phyloP scores from a whole-genome alignment of 2,797 vertebrate species.

The Myiothlypis coronata region DNA sequence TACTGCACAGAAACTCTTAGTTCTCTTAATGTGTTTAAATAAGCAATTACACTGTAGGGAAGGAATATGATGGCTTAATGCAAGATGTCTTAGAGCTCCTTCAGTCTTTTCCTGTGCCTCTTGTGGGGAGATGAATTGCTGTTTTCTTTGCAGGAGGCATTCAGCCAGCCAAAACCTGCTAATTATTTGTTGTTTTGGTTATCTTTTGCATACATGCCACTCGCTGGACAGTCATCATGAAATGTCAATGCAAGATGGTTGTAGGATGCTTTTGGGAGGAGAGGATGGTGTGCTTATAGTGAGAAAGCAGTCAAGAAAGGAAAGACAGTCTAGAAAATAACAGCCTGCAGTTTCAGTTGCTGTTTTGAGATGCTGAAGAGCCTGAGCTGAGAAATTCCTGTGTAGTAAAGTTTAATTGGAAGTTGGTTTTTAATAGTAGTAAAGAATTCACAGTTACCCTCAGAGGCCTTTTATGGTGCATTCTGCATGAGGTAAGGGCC shows the following conservation, averaged over 20 bases:
- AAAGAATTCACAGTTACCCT: background rate
- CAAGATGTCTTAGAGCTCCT: background rate
- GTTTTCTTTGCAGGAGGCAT: slow-evolving; percentile 2
- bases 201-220: background rate
- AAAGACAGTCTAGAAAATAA: background rate
- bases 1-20: slow-evolving; percentile 10
- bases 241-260: background rate
- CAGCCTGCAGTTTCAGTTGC: background rate
- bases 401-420: background rate
- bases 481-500: background rate
- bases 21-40: slow-evolving; percentile 37
- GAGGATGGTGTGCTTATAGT: background rate
- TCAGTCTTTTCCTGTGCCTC: background rate
- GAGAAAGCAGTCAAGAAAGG: background rate
- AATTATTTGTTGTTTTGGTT: slow-evolving; percentile 13
- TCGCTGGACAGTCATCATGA: background rate
- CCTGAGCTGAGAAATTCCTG: background rate
- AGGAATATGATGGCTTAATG: background rate
- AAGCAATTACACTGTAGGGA: slow-evolving; percentile 26
- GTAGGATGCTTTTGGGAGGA: background rate
- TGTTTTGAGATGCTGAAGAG: background rate
- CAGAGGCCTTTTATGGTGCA: background rate
- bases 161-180: background rate
- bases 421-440: background rate
- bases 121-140: background rate